Base-by-base conservation (phyloP, 2,888 invertebrate species). In the Amorpha juglandis region DNA sequence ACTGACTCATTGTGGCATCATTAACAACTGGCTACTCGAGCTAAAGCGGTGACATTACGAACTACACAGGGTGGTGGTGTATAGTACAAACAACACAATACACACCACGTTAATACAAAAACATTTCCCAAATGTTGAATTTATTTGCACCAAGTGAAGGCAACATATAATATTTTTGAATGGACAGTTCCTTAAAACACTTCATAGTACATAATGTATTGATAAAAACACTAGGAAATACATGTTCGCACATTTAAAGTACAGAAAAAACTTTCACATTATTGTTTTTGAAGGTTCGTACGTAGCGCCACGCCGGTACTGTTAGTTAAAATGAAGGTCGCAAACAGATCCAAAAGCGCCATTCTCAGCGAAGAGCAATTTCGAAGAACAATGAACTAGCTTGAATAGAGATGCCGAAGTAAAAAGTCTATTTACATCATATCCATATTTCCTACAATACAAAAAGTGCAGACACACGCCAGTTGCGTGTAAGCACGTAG, bases 371-470 rank as follows among this genome's bases (percentile, higher is more conserved):
- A 83, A 86, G 87, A 89, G 90, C 90, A 91, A 91, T 92, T 91
- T 89, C 86, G 82, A 88, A 90, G 88, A 91, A 91, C 90, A 91
- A 92, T 91, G 87, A 88, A 84, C 87, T 79, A 81, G 84, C 82
- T 86, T 91, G 90, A 90, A 91, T 90, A 81, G 86, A 83, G 79
- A 83, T 83, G 86, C 84, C 80, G 84, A 89, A 90, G 88, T 88
- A 90, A 90, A 90, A 90, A 90, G 84, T 87, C 79, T 89, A 88
- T 89, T 90, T 89, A 88, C 88, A 88, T 89, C 89, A 87, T 86
- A 87, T 87, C 84, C 87, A 88, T 84, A 87, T 87, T 88, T 87
- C 77, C 81, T 81, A 79, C 78, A 76, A 81, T 78, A 81, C 79
- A 84, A 82, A 84, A 78, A 81, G 72, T 74, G 70, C 71, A 82